Evolutionary conservation across 2,888 invertebrate genomes (phyloP), one percentile per base, ranked within the genome.

Genomic region (Petrolisthes cinctipes): DNA sequence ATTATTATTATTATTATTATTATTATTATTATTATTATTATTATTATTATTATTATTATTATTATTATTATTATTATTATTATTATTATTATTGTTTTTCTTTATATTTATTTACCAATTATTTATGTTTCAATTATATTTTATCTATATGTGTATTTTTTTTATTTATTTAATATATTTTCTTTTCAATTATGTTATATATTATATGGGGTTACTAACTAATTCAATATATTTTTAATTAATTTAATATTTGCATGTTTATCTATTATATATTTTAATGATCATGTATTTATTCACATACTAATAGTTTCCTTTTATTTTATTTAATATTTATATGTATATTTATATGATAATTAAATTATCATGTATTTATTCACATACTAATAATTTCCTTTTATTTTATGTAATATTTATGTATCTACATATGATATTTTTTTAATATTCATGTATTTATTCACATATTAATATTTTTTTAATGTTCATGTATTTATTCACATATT

Each of bases 121-220:
- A 53, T 68, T 23, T 83, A 37, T 71, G 23, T 83, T 5, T 83
- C 7, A n/a, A n/a, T 75, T 37, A 75, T 14, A 56, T 37, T 83
- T 23, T 82, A 53, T 83, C 37, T 82, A 53, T 83, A 54, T 73
- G 14, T 83, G 66, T 83, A n/a, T n/a, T n/a, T n/a, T n/a, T n/a
- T n/a, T n/a, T n/a, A n/a, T n/a, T n/a, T n/a, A n/a, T n/a, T n/a
- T 20, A 73, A 53, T 83, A 53, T 73, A 68, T 82, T 51, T 83
- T 57, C 71, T 7, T 83, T 20, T 71, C 51, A 51, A 5, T 79
- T 0, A 9, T 53, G 4, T 51, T 61, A 14, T 61, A 14, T 61
- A 11, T 7, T 14, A 17, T 73, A 23, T 73, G 73, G n/a, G 2
- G n/a, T 7, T 73, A 4, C 11, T 11, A 23, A 23, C 37, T 73